Evolutionary conservation across 2,113 vertebrate genomes (phyloP).

Genomic region (Alaudala cheleensis): DNA sequence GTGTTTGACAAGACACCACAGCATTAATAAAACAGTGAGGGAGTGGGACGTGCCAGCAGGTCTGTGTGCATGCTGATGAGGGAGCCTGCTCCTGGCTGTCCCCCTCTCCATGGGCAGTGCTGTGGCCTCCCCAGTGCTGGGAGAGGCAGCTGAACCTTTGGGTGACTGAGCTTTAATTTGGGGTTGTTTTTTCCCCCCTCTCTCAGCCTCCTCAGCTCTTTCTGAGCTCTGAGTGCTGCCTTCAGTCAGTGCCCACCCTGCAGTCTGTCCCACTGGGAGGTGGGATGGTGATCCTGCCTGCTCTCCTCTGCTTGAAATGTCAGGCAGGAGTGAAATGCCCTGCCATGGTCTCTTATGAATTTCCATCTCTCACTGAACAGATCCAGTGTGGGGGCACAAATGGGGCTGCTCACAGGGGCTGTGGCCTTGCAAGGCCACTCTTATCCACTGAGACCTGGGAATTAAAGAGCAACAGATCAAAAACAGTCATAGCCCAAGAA

Average conservation of each 20-base stretch:
- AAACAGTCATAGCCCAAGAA: background rate
- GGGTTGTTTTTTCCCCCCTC: background rate
- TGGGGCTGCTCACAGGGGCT: background rate
- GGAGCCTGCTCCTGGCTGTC: background rate
- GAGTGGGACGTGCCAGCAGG: background rate
- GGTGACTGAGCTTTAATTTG: background rate
- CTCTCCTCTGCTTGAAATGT: background rate
- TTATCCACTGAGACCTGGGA: rapidly evolving
- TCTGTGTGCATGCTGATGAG: constrained; percentile 6
- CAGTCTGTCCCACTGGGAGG: background rate
- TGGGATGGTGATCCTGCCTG: background rate
- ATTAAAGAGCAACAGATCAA: background rate
- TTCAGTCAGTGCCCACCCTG: background rate
- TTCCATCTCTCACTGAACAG: background rate
- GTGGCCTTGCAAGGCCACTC: background rate
- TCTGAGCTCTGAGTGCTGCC: background rate
- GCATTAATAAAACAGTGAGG: constrained; percentile 19
- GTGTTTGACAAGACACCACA: background rate
- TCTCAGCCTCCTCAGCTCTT: background rate
- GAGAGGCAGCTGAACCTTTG: background rate
- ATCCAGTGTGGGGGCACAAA: background rate
- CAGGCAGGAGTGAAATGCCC: background rate
- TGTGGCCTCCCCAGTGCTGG: background rate
- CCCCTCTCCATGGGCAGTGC: rapidly evolving
- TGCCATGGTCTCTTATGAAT: rapidly evolving